phyloP scores from a whole-genome alignment of 2,888 invertebrate genomes.

The Drosophila gaucha region DNA sequence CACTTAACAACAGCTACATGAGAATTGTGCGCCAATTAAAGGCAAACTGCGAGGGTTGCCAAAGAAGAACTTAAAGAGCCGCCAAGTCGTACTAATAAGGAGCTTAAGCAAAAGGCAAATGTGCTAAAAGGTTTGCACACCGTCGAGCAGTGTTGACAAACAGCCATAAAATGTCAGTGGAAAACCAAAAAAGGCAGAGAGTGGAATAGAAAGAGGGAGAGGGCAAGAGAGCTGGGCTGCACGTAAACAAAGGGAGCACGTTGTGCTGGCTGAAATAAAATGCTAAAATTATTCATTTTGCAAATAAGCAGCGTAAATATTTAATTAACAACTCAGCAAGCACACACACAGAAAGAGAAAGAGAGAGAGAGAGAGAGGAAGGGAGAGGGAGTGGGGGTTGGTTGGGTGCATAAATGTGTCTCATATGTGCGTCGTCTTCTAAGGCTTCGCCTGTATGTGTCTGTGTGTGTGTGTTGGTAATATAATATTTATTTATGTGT shows the following conservation, averaged over 20 bases:
- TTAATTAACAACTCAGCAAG: slow-evolving; percentile 77
- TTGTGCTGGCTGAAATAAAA: slow-evolving; percentile 68
- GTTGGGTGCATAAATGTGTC: neutral
- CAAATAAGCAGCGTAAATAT: slow-evolving; percentile 82
- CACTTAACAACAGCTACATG: slow-evolving; percentile 3
- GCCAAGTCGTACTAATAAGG: slow-evolving; percentile 55
- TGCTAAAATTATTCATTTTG: slow-evolving; percentile 81
- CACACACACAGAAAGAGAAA: slow-evolving; percentile 31
- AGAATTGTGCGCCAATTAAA: slow-evolving; percentile 48
- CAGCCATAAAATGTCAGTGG: slow-evolving; percentile 56
- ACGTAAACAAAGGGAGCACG: slow-evolving; percentile 44
- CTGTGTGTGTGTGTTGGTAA: slow-evolving; percentile 53
- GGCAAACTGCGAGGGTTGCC: slow-evolving; percentile 19
- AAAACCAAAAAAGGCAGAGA: neutral
- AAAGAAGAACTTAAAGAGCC: slow-evolving; percentile 46
- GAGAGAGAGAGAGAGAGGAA: neutral
- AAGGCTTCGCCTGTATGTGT: slow-evolving; percentile 60
- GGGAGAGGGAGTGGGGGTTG: neutral
- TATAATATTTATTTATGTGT: slow-evolving; percentile 71
- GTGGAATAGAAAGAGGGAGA: neutral
- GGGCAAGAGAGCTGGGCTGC: neutral
- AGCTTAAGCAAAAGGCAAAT: slow-evolving; percentile 49
- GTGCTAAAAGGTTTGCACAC: slow-evolving; percentile 58
- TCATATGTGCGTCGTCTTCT: slow-evolving; percentile 41
- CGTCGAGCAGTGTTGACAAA: slow-evolving; percentile 50